These are phyloP conservation scores for Parascotia fuliginaria DNA, from an alignment of 2,888 invertebrate species.

Conservation along the genomic window DNA sequence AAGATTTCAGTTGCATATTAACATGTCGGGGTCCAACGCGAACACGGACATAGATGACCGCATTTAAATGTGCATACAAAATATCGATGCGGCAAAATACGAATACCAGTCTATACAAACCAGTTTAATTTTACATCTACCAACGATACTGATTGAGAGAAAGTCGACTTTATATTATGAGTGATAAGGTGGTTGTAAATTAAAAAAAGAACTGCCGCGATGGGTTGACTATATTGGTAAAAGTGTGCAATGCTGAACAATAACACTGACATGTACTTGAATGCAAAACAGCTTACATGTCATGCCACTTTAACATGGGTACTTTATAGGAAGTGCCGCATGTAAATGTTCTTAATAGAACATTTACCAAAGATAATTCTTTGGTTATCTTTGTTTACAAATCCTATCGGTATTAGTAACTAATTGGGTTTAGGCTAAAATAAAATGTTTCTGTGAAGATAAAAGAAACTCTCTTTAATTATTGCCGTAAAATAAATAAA, in stretches of 20 bases:
- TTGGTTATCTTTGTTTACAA: conserved; percentile 34
- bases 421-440: conserved; percentile 18
- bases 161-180: conserved; percentile 35
- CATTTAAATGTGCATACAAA: conserved; percentile 84
- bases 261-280: conserved; percentile 78
- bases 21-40: conserved; percentile 58
- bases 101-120: conserved; percentile 66
- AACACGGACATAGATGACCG: conserved; percentile 74
- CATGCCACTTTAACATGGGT: conserved; percentile 71
- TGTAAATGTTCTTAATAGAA: conserved; percentile 58
- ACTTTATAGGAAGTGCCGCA: conserved; percentile 70
- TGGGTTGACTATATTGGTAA: conserved; percentile 32
- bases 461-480: neutral
- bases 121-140: conserved; percentile 38
- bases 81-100: conserved; percentile 78
- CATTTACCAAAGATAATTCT: no score
- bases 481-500: no score
- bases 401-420: conserved; percentile 15
- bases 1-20: conserved; percentile 67
- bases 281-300: conserved; percentile 80
- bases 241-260: conserved; percentile 72
- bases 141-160: conserved; percentile 28
- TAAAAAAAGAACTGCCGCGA: conserved; percentile 15
- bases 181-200: conserved; percentile 28
- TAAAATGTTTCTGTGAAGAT: neutral